Conservation (phyloP, 2,888 invertebrate species). For the Pheosia tremula region DNA sequence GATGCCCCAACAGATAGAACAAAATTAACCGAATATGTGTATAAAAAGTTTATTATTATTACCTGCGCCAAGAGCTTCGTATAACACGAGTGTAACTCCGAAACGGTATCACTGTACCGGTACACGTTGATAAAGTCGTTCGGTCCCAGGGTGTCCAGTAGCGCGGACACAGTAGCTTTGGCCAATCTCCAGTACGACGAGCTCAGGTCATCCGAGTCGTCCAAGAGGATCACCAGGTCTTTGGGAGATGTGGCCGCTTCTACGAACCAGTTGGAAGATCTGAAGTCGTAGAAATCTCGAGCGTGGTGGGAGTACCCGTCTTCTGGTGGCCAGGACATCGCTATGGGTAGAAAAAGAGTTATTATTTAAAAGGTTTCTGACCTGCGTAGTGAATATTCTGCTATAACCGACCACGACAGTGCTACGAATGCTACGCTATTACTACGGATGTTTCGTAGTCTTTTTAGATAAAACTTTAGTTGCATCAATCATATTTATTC, state of each 20-base stretch:
- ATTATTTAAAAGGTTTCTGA: background rate
- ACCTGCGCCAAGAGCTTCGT: constrained; percentile 95
- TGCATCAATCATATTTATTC: too few relatives aligned
- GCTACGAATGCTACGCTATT: background rate
- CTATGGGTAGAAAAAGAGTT: constrained; percentile 57
- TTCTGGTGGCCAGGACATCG: constrained; percentile 93
- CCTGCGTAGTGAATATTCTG: too few relatives aligned
- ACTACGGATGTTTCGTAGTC: background rate
- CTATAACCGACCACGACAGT: background rate
- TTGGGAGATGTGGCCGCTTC: constrained; percentile 99
- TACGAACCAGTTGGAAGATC: constrained; percentile 97
- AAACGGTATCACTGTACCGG: constrained; percentile 93
- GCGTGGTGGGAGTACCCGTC: constrained; percentile 91
- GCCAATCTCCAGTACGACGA: constrained; percentile 94
- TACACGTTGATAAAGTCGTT: constrained; percentile 99
- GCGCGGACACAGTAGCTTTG: constrained; percentile 93
- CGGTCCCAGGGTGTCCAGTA: constrained; percentile 97
- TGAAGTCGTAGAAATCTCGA: constrained; percentile 96
- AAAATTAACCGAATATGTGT: too few relatives aligned
- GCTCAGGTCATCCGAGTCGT: constrained; percentile 95
- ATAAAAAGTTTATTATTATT: constrained; percentile 27
- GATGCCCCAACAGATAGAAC: too few relatives aligned
- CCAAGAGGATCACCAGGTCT: constrained; percentile 97
- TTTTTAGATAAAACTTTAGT: background rate
- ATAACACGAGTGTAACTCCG: constrained; percentile 95